phyloP scores from a whole-genome alignment of 1,140 invertebrate genomes.

The Heliconius congener region DNA sequence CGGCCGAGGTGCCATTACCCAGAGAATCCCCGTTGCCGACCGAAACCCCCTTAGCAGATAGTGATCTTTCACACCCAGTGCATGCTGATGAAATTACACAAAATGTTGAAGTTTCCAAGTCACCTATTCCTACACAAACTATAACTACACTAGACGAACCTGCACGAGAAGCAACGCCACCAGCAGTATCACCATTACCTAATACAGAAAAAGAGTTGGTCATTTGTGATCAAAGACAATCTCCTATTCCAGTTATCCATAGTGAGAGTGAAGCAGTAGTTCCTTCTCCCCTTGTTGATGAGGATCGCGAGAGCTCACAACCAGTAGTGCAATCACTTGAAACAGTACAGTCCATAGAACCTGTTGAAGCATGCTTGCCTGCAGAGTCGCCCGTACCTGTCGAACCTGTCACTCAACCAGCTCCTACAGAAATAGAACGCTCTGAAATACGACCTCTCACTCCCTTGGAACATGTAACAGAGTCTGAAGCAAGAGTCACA shows the following conservation, averaged over 20 bases:
- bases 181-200: constrained; percentile 34
- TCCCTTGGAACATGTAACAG: constrained; percentile 9
- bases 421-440: constrained; percentile 15
- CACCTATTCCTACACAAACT: constrained; percentile 1
- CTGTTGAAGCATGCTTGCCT: constrained; percentile 35
- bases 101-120: neutral
- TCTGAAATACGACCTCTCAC: neutral
- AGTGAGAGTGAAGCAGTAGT: constrained; percentile 8
- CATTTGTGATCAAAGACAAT: constrained; percentile 28
- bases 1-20: constrained; percentile 52
- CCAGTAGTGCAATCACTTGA: constrained; percentile 28
- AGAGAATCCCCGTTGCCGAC: constrained; percentile 49
- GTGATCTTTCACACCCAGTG: constrained; percentile 17
- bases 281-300: constrained; percentile 19
- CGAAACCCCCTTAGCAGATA: constrained; percentile 40
- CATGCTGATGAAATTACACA: constrained; percentile 18
- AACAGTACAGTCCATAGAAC: constrained; percentile 16
- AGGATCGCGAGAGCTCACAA: constrained; percentile 2
- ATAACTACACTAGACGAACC: constrained; percentile 33
- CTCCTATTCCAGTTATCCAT: constrained; percentile 30
- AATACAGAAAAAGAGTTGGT: constrained; percentile 27
- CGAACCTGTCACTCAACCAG: constrained; percentile 16
- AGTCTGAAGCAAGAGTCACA: constrained; percentile 29
- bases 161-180: constrained; percentile 24
- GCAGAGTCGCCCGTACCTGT: constrained; percentile 46